phyloP scores from a whole-genome alignment of 1,140 invertebrate genomes.

The Caenorhabditis briggsae region DNA sequence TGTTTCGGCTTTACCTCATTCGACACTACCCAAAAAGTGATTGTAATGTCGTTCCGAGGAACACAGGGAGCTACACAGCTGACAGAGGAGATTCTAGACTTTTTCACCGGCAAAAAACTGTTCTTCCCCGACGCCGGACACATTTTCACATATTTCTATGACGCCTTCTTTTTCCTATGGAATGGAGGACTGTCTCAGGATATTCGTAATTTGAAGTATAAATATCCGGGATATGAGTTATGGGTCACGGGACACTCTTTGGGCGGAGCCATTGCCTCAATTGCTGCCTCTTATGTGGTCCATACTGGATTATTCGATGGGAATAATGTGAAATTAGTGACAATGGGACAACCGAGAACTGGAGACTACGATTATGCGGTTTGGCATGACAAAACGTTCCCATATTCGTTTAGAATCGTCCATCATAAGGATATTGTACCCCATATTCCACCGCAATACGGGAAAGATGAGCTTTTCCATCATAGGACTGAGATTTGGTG shows the following conservation, averaged over 20 bases:
- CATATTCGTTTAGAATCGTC: conserved; percentile 65
- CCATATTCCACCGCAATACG: conserved; percentile 64
- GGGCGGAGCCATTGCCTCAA: conserved; percentile 65
- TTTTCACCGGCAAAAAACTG: conserved; percentile 45
- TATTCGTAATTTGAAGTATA: neutral
- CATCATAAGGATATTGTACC: conserved; percentile 66
- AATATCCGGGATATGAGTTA: conserved; percentile 38
- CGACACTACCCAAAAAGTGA: conserved; percentile 54
- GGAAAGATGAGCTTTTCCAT: conserved; percentile 52
- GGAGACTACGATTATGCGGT: conserved; percentile 67
- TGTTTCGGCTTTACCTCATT: conserved; percentile 55
- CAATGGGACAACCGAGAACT: conserved; percentile 68
- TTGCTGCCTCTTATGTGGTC: conserved; percentile 62
- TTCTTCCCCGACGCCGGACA: conserved; percentile 61
- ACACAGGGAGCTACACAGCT: conserved; percentile 35
- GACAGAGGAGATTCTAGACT: conserved; percentile 51
- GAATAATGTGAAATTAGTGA: conserved; percentile 60
- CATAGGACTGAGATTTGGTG: conserved; percentile 55
- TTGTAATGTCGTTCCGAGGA: conserved; percentile 57
- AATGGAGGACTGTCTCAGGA: conserved; percentile 7
- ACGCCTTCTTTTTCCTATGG: conserved; percentile 65
- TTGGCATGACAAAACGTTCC: conserved; percentile 60
- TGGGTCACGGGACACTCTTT: conserved; percentile 68
- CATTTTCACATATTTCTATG: conserved; percentile 65
- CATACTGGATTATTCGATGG: conserved; percentile 48